These are phyloP conservation scores for Drosophila nr. perissopoda DNA, from an alignment of 2,888 invertebrate species.

Conservation along the genomic window DNA sequence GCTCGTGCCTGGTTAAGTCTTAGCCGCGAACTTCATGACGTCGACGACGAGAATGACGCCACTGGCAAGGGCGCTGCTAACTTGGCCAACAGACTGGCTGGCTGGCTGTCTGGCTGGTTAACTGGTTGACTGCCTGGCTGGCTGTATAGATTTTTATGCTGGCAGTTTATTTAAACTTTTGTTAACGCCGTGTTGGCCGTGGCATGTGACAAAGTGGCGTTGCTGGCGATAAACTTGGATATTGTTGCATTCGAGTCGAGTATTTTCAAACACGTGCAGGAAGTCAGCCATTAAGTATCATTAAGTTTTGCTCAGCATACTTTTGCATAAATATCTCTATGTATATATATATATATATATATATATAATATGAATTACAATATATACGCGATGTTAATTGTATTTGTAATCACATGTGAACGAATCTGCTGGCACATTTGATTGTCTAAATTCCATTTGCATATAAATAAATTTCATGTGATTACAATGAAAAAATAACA, in stretches of 20 bases:
- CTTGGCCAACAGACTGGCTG: conserved; percentile 37
- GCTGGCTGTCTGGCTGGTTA: conserved; percentile 20
- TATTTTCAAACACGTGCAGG: conserved; percentile 40
- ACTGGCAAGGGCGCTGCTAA: conserved; percentile 30
- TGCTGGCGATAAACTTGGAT: conserved; percentile 58
- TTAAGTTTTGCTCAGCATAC: conserved; percentile 55
- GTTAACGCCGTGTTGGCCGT: conserved; percentile 61
- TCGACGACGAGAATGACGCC: conserved; percentile 37
- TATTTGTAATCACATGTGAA: conserved; percentile 73
- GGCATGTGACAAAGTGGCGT: conserved; percentile 79
- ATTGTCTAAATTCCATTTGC: conserved; percentile 73
- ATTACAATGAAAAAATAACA: background rate
- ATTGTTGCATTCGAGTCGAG: conserved; percentile 20
- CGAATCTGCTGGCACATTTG: conserved; percentile 58
- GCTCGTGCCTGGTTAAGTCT: conserved; percentile 30
- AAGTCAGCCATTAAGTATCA: conserved; percentile 67
- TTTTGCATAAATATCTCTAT: conserved; percentile 54
- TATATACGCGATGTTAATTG: conserved; percentile 32
- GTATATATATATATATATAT: conserved; percentile 36
- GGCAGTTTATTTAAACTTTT: conserved; percentile 61
- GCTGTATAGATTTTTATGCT: conserved; percentile 61
- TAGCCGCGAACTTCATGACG: conserved; percentile 45
- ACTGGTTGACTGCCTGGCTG: conserved; percentile 12
- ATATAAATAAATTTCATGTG: conserved; percentile 73
- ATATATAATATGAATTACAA: conserved; percentile 33